These are phyloP conservation scores for Myotis findleyi DNA, from an alignment of 2,797 vertebrate genomes.

Conservation along the genomic window DNA sequence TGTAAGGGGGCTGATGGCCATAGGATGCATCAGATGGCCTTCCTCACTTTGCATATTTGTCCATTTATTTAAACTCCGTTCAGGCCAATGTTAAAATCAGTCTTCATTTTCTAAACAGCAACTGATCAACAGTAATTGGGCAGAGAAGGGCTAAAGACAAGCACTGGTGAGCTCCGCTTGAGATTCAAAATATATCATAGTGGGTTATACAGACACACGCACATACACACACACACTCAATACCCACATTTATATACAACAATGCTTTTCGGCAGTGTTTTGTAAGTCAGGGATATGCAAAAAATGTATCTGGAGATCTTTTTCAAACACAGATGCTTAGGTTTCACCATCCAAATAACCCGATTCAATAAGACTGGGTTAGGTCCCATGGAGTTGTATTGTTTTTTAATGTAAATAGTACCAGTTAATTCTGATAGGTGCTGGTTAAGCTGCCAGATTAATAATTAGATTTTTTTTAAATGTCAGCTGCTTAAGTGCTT, in stretches of 20 bases:
- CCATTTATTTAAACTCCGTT: neutral
- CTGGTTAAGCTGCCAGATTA: neutral
- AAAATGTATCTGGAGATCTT: neutral
- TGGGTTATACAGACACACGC: neutral
- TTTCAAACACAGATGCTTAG: conserved; percentile 20
- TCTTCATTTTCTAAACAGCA: neutral
- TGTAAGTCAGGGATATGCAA: neutral
- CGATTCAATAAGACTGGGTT: neutral
- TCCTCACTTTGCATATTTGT: neutral
- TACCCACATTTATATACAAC: neutral
- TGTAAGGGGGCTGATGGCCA: neutral
- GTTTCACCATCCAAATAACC: neutral
- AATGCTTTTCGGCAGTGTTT: neutral
- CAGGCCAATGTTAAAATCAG: conserved; percentile 28
- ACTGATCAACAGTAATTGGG: neutral
- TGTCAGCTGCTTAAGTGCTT: neutral
- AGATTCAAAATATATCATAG: neutral
- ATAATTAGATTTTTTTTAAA: neutral
- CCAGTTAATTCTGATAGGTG: neutral
- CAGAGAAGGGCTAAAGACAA: neutral
- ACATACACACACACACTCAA: rapidly evolving
- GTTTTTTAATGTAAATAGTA: neutral
- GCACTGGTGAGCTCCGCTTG: neutral
- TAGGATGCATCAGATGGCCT: neutral
- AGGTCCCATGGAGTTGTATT: neutral